These are phyloP conservation scores for Tubulanus polymorphus DNA, from an alignment of 2,888 invertebrate species.

Conservation along the genomic window DNA sequence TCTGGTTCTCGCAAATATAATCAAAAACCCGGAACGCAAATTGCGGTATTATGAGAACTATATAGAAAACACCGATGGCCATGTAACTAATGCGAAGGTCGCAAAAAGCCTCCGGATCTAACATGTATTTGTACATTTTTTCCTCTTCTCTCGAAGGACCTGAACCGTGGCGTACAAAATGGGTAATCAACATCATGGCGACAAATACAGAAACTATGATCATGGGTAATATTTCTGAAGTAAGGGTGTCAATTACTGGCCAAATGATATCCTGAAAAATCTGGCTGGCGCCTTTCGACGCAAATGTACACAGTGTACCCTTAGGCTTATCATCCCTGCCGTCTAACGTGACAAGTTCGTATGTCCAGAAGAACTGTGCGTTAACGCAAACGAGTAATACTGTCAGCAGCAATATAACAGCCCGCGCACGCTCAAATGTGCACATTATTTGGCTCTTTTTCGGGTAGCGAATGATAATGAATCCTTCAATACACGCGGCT, in stretches of 20 bases:
- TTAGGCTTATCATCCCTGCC: constrained; percentile 19
- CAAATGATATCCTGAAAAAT: constrained; percentile 35
- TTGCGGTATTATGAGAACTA: constrained; percentile 22
- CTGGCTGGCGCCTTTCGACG: constrained; percentile 8
- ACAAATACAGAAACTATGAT: constrained; percentile 25
- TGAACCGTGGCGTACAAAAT: not conserved
- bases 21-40: not conserved
- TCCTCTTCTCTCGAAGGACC: constrained; percentile 3
- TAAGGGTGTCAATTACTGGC: constrained; percentile 37
- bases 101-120: constrained; percentile 21
- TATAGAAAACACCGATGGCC: constrained; percentile 19
- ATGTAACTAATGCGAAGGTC: constrained; percentile 23
- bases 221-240: constrained; percentile 36
- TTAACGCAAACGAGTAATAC: constrained; percentile 45
- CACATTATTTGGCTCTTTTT: constrained; percentile 37
- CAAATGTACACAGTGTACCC: constrained; percentile 17
- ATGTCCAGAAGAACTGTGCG: constrained; percentile 50
- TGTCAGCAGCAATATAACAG: constrained; percentile 40
- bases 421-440: constrained; percentile 37
- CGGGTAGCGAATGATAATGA: constrained; percentile 35
- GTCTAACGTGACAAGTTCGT: constrained; percentile 31
- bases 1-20: not conserved
- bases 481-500: constrained; percentile 36
- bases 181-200: constrained; percentile 21
- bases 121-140: constrained; percentile 15